These are phyloP conservation scores for Solea senegalensis DNA, from an alignment of 2,113 vertebrate species.

Conservation along the genomic window DNA sequence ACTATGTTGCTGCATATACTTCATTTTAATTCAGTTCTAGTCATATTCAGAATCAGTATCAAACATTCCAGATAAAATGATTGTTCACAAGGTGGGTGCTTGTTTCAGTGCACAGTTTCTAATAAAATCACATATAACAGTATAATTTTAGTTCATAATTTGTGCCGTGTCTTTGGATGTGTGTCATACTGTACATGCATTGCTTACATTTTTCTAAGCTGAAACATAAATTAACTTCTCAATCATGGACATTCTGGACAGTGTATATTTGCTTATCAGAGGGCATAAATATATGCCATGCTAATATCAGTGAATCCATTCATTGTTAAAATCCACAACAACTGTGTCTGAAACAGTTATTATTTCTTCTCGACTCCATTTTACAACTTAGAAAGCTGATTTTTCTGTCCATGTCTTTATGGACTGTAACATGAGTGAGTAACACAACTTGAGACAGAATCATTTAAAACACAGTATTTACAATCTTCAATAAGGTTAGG, in stretches of 20 bases:
- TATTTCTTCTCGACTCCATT: no score
- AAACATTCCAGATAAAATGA: conserved; percentile 69
- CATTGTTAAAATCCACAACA: neutral
- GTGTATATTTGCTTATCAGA: neutral
- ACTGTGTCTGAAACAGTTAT: no score
- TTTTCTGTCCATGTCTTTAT: no score
- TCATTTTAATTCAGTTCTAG: conserved; percentile 33
- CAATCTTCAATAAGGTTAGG: no score
- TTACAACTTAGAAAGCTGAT: no score
- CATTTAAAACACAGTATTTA: no score
- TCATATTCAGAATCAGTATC: conserved; percentile 37
- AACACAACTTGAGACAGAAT: no score
- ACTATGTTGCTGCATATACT: conserved; percentile 17
- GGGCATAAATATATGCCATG: neutral
- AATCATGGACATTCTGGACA: neutral
- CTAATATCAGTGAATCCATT: neutral
- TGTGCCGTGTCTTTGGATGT: conserved; percentile 24
- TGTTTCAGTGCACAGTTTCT: conserved; percentile 67
- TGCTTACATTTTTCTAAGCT: neutral
- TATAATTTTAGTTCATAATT: conserved; percentile 25
- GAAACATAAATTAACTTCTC: neutral
- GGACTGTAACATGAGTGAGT: no score
- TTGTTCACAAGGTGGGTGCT: conserved; percentile 65
- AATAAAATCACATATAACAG: conserved; percentile 66
- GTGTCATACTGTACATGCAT: no score